These are phyloP conservation scores for Euzophera pinguis DNA, from an alignment of 2,888 invertebrate species.

Conservation along the genomic window DNA sequence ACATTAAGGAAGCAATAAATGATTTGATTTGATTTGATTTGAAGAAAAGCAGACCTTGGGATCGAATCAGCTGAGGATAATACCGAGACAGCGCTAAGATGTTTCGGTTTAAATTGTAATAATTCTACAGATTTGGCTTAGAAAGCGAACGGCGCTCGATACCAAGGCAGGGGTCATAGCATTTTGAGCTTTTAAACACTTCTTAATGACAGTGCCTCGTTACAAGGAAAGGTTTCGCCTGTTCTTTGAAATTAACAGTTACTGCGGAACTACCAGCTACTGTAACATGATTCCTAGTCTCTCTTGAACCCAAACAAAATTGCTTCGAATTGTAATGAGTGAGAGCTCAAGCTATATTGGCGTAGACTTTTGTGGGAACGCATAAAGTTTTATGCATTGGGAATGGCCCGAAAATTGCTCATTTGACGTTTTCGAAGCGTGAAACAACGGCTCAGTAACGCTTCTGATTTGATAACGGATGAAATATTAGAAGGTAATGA, in stretches of 20 bases:
- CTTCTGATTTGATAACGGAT: conserved; percentile 27
- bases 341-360: conserved; percentile 37
- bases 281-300: conserved; percentile 27
- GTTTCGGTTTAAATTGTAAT: no score
- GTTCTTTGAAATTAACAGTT: conserved; percentile 70
- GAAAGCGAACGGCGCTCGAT: conserved; percentile 29
- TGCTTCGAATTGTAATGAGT: conserved; percentile 15
- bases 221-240: conserved; percentile 68
- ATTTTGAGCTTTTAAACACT: conserved; percentile 53
- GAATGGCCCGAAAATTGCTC: conserved; percentile 68
- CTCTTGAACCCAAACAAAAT: conserved; percentile 12
- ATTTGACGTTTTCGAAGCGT: conserved; percentile 56
- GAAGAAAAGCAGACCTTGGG: no score
- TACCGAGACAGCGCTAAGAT: no score
- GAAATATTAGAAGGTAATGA: conserved; percentile 22
- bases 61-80: no score
- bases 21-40: no score
- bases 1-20: no score
- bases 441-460: conserved; percentile 37
- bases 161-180: conserved; percentile 35
- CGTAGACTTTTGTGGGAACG: conserved; percentile 40
- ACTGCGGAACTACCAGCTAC: conserved; percentile 41
- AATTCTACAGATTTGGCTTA: neutral
- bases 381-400: conserved; percentile 71
- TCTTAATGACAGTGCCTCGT: conserved; percentile 65